These are phyloP conservation scores for Capitulum mitella DNA, from an alignment of 2,888 invertebrate species.

Conservation along the genomic window DNA sequence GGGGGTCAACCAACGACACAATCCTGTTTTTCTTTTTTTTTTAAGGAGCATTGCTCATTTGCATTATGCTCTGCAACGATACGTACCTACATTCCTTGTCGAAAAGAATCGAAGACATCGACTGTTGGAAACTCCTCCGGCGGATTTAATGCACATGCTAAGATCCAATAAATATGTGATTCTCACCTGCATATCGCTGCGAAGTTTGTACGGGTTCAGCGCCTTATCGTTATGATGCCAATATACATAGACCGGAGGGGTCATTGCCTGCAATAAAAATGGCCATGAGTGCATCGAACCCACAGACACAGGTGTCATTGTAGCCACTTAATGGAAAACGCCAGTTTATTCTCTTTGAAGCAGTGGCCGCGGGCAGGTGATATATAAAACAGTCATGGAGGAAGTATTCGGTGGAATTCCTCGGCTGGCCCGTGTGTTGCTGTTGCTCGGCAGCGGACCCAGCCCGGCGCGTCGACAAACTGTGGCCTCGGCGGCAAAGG, in stretches of 20 bases:
- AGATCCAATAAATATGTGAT: neutral
- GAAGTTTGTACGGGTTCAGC: constrained; percentile 83
- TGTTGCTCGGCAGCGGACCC: neutral
- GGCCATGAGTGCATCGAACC: neutral
- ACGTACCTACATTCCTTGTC: too few relatives aligned
- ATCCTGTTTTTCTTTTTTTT: too few relatives aligned
- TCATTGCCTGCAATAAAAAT: constrained; percentile 64
- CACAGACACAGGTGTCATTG: neutral
- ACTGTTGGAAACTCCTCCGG: too few relatives aligned
- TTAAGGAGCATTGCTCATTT: too few relatives aligned
- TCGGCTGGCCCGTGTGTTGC: neutral
- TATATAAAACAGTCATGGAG: neutral
- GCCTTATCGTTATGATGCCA: constrained; percentile 92
- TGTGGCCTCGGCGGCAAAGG: too few relatives aligned
- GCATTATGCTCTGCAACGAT: too few relatives aligned
- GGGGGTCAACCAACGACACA: too few relatives aligned
- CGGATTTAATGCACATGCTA: neutral
- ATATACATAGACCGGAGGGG: constrained; percentile 87
- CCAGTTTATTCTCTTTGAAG: neutral
- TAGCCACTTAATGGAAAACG: neutral
- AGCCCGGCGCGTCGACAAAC: too few relatives aligned
- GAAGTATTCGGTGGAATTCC: neutral
- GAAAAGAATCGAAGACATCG: too few relatives aligned
- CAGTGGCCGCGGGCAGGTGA: neutral
- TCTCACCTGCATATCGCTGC: constrained; percentile 51